These are phyloP conservation scores for Typhlichthys eigenmanni DNA, from an alignment of 2,797 vertebrate species.

Conservation along the genomic window DNA sequence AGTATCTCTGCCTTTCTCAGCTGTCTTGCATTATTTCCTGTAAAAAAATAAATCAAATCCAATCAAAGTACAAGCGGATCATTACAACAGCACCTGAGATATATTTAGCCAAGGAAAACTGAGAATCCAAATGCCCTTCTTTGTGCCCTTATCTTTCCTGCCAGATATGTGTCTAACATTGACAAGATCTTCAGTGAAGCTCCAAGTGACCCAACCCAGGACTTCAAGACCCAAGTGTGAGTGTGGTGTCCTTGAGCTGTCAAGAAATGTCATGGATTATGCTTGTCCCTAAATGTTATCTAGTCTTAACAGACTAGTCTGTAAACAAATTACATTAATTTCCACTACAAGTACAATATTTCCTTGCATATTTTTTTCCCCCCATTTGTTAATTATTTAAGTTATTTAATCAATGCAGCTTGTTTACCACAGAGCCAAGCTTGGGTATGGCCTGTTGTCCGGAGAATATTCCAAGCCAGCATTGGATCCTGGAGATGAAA, in stretches of 20 bases:
- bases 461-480: conserved; percentile 94
- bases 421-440: conserved; percentile 84
- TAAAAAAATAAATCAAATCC: background rate
- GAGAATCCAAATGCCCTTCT: background rate
- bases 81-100: background rate
- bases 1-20: conserved; percentile 33
- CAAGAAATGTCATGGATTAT: too few relatives aligned
- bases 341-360: conserved; percentile 2
- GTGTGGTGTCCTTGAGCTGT: conserved; percentile 53
- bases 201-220: conserved; percentile 92
- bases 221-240: conserved; percentile 99
- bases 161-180: conserved; percentile 94
- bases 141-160: conserved; percentile 4
- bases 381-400: background rate
- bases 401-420: background rate
- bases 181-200: conserved; percentile 94
- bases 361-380: too few relatives aligned
- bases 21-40: background rate
- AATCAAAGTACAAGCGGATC: background rate
- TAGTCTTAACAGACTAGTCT: background rate
- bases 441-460: conserved; percentile 91
- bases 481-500: conserved; percentile 83
- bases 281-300: background rate
- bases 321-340: background rate
- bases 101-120: background rate